Evolutionary conservation across 2,888 invertebrate genomes (phyloP).

Genomic region (Amiota communis): DNA sequence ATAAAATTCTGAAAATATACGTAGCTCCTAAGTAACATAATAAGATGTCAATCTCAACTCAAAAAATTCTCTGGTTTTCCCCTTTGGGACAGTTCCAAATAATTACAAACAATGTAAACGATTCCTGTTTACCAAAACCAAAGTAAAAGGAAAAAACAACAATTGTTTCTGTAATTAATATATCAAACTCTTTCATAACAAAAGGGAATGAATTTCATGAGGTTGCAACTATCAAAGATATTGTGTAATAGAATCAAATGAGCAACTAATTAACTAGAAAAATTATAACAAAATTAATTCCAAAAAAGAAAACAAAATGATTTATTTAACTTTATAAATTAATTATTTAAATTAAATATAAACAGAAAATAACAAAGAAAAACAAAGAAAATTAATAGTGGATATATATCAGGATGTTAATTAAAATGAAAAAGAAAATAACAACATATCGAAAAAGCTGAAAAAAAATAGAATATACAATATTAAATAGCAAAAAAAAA

Average conservation of each 20-base stretch:
- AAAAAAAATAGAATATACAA: slow-evolving; percentile 38
- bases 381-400: neutral
- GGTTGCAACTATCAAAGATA: neutral
- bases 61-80: too few relatives aligned
- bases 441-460: slow-evolving; percentile 19
- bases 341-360: slow-evolving; percentile 51
- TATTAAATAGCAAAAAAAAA: slow-evolving; percentile 31
- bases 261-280: slow-evolving; percentile 14
- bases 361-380: slow-evolving; percentile 9
- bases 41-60: too few relatives aligned
- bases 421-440: slow-evolving; percentile 13
- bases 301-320: slow-evolving; percentile 41
- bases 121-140: too few relatives aligned
- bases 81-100: too few relatives aligned
- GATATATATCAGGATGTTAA: neutral
- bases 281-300: slow-evolving; percentile 32
- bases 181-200: too few relatives aligned
- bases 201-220: too few relatives aligned
- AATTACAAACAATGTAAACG: too few relatives aligned
- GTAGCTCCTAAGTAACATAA: too few relatives aligned
- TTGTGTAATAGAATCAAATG: neutral
- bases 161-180: too few relatives aligned
- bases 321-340: slow-evolving; percentile 47
- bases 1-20: too few relatives aligned
- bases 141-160: too few relatives aligned